Percentiles rank a stretch among this genome's conserved stretches.
phyloP scores from a whole-genome alignment of 2,888 invertebrate species.

The Campoplex capitator region DNA sequence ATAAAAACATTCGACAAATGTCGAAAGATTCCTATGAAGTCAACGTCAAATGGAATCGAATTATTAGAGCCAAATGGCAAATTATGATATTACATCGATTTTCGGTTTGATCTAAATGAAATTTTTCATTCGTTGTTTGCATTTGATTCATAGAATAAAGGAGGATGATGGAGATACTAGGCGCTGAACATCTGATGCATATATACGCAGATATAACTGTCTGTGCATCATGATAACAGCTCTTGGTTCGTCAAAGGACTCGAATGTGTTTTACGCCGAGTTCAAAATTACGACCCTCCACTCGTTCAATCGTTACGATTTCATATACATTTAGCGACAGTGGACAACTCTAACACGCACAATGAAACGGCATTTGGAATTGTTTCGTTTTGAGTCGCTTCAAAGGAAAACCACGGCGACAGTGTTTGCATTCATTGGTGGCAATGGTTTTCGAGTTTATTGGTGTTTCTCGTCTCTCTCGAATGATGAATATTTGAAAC shows the following conservation, averaged over 20 bases:
- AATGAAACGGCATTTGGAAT: slow-evolving; percentile 31
- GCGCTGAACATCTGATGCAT: background rate
- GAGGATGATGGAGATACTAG: background rate
- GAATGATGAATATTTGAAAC: slow-evolving; percentile 74
- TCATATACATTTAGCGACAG: background rate
- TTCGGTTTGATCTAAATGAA: too few relatives aligned
- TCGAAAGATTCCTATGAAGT: too few relatives aligned
- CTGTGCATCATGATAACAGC: background rate
- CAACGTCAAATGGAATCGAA: too few relatives aligned
- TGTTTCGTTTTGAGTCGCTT: slow-evolving; percentile 30
- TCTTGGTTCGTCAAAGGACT: slow-evolving; percentile 24
- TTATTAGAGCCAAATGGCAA: background rate
- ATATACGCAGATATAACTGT: background rate
- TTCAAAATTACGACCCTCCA: slow-evolving; percentile 14
- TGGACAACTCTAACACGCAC: slow-evolving; percentile 10
- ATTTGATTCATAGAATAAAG: background rate
- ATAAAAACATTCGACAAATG: too few relatives aligned
- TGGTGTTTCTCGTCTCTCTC: slow-evolving; percentile 65
- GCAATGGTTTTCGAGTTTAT: slow-evolving; percentile 65
- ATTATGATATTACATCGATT: background rate
- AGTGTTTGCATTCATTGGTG: slow-evolving; percentile 47
- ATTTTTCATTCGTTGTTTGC: too few relatives aligned
- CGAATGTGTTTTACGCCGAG: slow-evolving; percentile 8
- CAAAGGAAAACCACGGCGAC: slow-evolving; percentile 57
- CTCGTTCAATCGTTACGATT: slow-evolving; percentile 26